A percentile compares a stretch with the other conserved stretches of the same genome.
phyloP scores from a whole-genome alignment of 2,113 vertebrate genomes.

The Nestor notabilis region DNA sequence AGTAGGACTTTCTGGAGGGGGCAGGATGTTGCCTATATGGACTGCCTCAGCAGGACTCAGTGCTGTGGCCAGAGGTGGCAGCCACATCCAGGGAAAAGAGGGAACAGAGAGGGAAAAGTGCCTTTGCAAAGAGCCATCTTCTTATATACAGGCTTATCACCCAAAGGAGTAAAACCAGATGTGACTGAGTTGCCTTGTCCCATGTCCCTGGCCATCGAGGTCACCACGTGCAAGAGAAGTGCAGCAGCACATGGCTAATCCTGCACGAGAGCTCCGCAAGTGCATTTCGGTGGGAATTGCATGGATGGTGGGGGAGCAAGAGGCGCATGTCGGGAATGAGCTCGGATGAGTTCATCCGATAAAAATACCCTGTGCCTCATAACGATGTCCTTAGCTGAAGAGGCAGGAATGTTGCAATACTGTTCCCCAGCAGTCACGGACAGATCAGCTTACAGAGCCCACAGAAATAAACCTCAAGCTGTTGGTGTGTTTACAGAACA shows the following conservation, averaged over 20 bases:
- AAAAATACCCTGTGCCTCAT: slow-evolving; percentile 70
- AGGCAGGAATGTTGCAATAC: slow-evolving; percentile 68
- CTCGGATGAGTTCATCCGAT: slow-evolving; percentile 53
- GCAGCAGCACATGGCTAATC: background rate
- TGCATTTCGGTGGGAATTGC: background rate
- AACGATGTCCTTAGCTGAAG: slow-evolving; percentile 62
- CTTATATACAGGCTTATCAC: background rate
- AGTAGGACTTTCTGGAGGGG: background rate
- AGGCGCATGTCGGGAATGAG: background rate
- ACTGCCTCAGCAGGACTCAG: background rate
- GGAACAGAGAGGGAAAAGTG: background rate
- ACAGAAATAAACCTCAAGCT: slow-evolving; percentile 66
- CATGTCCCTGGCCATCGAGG: background rate
- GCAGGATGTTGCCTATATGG: background rate
- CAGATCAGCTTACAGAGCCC: slow-evolving; percentile 64
- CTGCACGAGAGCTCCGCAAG: background rate
- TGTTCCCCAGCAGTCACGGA: slow-evolving; percentile 56
- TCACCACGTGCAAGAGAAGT: background rate
- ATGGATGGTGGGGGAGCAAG: background rate
- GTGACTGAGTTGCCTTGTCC: background rate
- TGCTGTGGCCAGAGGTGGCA: background rate
- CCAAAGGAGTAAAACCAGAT: background rate
- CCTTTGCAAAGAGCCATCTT: background rate
- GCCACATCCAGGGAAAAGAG: background rate
- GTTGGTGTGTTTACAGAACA: slow-evolving; percentile 58